Evolutionary conservation across 2,888 invertebrate species (phyloP), one percentile per base, ranked within the genome.

Genomic region (Euplagia quadripunctaria): DNA sequence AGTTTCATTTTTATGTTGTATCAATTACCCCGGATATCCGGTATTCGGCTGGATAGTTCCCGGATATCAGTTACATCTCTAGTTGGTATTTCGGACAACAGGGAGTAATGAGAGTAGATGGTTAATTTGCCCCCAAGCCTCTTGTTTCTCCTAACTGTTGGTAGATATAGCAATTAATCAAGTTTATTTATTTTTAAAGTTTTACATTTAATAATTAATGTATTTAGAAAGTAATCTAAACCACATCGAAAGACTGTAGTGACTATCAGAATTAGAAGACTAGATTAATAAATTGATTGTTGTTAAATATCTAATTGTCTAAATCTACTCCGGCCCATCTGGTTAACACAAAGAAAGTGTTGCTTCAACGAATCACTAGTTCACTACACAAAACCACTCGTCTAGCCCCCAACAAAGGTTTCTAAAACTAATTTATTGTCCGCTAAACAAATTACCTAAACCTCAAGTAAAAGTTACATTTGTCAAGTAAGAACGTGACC

Each of bases 401-500:
- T 41, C 17, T 41, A 16, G 5, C 41, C 8, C 17, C 8, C 2
- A 68, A n/a, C 42, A 42, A n/a, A n/a, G 42, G 67, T 67, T 17
- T n/a, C 55, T n/a, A 55, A 68, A 68, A 68, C 79, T 68, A 69
- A 66, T 55, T 68, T 55, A 55, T 43, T 42, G 52, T 7, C 55
- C 42, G 14, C 12, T 73, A 77, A 68, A 81, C 71, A 77, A 79
- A 79, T 77, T 76, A 70, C 68, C 61, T 71, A 79, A 79, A 77
- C 72, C 67, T 63, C 69, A 82, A 79, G 78, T 75, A 82, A 84
- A 83, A 78, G 75, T 77, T 79, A 31, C 58, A 52, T 75, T 70
- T 76, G 76, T 80, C 69, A 78, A 81, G 74, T 77, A 73, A 73
- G 78, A 84, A 89, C 90, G 89, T 90, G 89, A 90, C 86, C 78